These are phyloP conservation scores for Lagocephalus sceleratus DNA, from an alignment of 2,797 vertebrate species.

Conservation along the genomic window DNA sequence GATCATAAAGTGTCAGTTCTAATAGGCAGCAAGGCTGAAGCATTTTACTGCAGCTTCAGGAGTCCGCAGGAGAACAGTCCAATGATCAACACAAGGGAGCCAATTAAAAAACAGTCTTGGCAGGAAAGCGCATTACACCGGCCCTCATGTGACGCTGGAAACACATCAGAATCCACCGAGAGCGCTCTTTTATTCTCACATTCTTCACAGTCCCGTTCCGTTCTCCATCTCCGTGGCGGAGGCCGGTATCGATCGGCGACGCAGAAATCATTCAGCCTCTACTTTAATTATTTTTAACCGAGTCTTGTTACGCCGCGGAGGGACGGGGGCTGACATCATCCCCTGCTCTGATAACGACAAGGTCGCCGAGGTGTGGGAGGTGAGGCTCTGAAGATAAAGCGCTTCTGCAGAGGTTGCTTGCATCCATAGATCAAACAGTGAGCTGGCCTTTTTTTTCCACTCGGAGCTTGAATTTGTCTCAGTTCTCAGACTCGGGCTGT, in stretches of 20 bases:
- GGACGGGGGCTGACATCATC: conserved; percentile 56
- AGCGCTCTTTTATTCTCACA: conserved; percentile 53
- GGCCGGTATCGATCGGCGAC: conserved; percentile 60
- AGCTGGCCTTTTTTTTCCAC: conserved; percentile 27
- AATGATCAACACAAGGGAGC: conserved; percentile 78
- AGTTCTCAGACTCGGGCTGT: conserved; percentile 54
- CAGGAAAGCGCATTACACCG: conserved; percentile 61
- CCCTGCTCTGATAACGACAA: conserved; percentile 66
- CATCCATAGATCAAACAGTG: conserved; percentile 60
- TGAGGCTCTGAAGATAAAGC: conserved; percentile 60
- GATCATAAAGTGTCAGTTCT: conserved; percentile 75
- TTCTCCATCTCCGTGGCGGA: conserved; percentile 50
- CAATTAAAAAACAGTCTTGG: conserved; percentile 77
- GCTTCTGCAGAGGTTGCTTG: conserved; percentile 38
- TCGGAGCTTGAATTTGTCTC: conserved; percentile 56
- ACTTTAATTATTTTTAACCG: conserved; percentile 66
- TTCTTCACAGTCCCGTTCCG: conserved; percentile 39
- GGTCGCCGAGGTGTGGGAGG: conserved; percentile 66
- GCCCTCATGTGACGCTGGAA: conserved; percentile 68
- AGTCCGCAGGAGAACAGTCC: conserved; percentile 67
- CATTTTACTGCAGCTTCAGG: conserved; percentile 54
- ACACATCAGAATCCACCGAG: conserved; percentile 59
- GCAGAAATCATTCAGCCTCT: conserved; percentile 56
- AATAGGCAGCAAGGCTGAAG: conserved; percentile 67
- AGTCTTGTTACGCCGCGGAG: conserved; percentile 54